Conservation (phyloP, 92 coral and sea anemone species). For the Epizoanthus rinbou region DNA sequence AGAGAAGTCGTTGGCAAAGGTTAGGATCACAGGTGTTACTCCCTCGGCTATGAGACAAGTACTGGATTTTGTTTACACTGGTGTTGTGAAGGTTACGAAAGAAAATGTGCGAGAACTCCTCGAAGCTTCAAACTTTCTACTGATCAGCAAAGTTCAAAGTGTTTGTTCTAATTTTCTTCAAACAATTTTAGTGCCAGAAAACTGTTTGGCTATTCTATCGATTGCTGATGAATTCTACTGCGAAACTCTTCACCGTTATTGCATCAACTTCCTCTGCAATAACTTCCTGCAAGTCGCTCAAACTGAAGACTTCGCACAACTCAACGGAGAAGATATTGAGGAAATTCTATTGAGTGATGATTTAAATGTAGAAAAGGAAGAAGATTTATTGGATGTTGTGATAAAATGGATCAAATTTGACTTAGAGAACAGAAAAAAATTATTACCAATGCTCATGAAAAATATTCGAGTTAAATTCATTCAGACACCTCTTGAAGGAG, state of each 20-base stretch:
- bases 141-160: conserved; percentile 60
- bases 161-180: conserved; percentile 77
- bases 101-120: conserved; percentile 74
- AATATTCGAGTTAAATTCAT: conserved; percentile 68
- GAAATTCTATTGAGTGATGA: conserved; percentile 81
- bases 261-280: conserved; percentile 57
- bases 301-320: conserved; percentile 60
- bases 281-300: conserved; percentile 64
- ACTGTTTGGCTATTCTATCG: conserved; percentile 78
- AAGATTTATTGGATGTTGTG: conserved; percentile 63
- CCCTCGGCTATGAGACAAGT: conserved; percentile 66
- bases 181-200: conserved; percentile 59
- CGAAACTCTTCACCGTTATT: conserved; percentile 55
- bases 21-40: conserved; percentile 52
- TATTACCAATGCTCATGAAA: conserved; percentile 47
- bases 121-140: conserved; percentile 78
- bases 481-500: conserved; percentile 45
- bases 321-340: conserved; percentile 46
- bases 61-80: conserved; percentile 87
- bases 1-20: conserved; percentile 70
- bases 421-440: conserved; percentile 41
- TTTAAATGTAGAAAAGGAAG: conserved; percentile 72
- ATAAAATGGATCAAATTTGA: conserved; percentile 72
- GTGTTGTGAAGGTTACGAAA: conserved; percentile 60
- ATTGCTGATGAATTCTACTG: conserved; percentile 79